phyloP scores from a whole-genome alignment of 1,140 invertebrate species.

The Drosophila pallidifrons region DNA sequence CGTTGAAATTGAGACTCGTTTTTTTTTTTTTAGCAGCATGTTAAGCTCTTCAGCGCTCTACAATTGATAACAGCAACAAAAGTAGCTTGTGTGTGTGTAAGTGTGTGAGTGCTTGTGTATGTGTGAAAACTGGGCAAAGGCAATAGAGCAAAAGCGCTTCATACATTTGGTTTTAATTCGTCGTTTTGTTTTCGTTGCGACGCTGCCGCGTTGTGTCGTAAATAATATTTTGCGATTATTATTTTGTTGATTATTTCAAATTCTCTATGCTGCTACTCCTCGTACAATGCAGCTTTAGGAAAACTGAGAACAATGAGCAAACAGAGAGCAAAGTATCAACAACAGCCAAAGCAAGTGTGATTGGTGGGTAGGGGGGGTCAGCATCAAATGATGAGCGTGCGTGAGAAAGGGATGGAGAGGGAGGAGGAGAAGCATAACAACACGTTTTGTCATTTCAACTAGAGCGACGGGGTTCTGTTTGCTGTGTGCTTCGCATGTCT shows the following conservation, averaged over 20 bases:
- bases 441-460: constrained; percentile 30
- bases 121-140: neutral
- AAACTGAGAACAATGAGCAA: constrained; percentile 4
- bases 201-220: constrained; percentile 7
- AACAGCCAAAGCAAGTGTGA: neutral
- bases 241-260: constrained; percentile 33
- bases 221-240: constrained; percentile 35
- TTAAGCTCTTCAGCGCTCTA: constrained; percentile 8
- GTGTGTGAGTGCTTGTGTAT: neutral
- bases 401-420: too few species aligned
- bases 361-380: neutral
- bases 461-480: constrained; percentile 10
- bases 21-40: constrained; percentile 3
- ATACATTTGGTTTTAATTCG: constrained; percentile 1
- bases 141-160: constrained; percentile 13
- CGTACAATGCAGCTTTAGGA: neutral
- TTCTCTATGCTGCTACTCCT: neutral
- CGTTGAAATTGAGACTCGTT: constrained; percentile 3
- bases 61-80: constrained; percentile 26
- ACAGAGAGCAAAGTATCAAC: constrained; percentile 4
- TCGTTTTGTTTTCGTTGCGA: constrained; percentile 13
- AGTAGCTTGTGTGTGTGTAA: neutral
- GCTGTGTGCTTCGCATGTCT: neutral
- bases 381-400: neutral
- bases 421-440: constrained; percentile 6